phyloP scores from a whole-genome alignment of 1,140 invertebrate species.

The Zaprionus davidi region DNA sequence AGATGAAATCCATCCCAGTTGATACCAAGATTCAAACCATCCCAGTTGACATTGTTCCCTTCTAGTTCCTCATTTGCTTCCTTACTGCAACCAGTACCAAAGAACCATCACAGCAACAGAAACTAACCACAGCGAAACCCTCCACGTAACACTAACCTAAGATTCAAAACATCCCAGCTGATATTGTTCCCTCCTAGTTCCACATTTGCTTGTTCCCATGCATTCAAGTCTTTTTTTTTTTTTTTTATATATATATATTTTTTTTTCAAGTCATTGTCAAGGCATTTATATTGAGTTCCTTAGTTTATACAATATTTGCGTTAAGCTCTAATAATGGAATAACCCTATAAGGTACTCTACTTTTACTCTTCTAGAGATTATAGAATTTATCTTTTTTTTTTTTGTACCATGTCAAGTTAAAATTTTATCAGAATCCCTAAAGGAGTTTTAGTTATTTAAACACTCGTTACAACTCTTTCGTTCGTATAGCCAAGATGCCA shows the following conservation, averaged over 20 bases:
- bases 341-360: background rate
- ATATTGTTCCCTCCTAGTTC: background rate
- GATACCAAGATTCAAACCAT: slow-evolving; percentile 1
- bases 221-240: background rate
- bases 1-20: background rate
- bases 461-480: background rate
- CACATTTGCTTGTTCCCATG: background rate
- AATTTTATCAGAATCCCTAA: too few relatives aligned
- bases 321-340: background rate
- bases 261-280: background rate
- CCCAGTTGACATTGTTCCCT: background rate
- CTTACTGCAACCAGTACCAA: background rate
- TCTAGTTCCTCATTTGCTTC: background rate
- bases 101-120: slow-evolving; percentile 7
- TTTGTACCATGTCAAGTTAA: too few relatives aligned
- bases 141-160: slow-evolving; percentile 23
- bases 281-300: background rate
- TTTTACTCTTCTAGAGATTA: too few relatives aligned
- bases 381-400: too few relatives aligned
- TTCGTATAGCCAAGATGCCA: background rate
- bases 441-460: background rate
- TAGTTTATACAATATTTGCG: background rate
- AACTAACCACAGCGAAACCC: slow-evolving; percentile 21
- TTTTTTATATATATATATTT: too few relatives aligned
- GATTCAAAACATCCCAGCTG: background rate